Percentiles rank a stretch among this genome's conserved stretches.
Evolutionary conservation across 1,140 invertebrate species (phyloP).

Genomic region (Phymastichus coffea): DNA sequence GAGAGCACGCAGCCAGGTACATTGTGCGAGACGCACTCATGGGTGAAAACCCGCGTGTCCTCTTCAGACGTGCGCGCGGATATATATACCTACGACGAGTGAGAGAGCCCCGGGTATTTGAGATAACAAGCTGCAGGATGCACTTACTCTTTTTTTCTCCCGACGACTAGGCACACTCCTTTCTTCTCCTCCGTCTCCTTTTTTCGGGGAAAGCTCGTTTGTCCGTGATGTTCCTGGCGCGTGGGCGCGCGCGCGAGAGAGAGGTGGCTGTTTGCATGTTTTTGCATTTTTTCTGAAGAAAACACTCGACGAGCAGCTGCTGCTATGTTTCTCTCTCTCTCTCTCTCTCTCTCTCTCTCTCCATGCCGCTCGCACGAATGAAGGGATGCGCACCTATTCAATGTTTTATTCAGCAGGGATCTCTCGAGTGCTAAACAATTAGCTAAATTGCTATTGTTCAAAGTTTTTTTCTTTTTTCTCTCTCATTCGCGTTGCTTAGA

Average conservation of each 20-base stretch:
- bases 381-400: too few species aligned
- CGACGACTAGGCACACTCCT: background rate
- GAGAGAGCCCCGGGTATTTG: constrained; percentile 11
- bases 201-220: background rate
- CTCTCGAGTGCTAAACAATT: too few species aligned
- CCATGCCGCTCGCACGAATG: too few species aligned
- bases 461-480: too few species aligned
- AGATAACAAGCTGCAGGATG: constrained; percentile 28
- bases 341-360: too few species aligned
- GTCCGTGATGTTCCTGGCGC: too few species aligned
- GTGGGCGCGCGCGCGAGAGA: background rate
- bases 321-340: too few species aligned
- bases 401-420: too few species aligned
- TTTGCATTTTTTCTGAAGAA: constrained; percentile 3
- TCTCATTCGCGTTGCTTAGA: too few species aligned
- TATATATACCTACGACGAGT: background rate
- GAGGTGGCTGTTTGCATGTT: constrained; percentile 9
- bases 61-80: constrained; percentile 2
- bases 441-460: too few species aligned
- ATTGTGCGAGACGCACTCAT: constrained; percentile 16
- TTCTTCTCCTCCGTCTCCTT: background rate
- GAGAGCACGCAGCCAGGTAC: background rate
- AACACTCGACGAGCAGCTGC: too few species aligned
- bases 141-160: constrained; percentile 8
- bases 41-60: constrained; percentile 20